Base-by-base conservation (phyloP, 2,888 invertebrate genomes). In the Sympetrum striolatum region DNA sequence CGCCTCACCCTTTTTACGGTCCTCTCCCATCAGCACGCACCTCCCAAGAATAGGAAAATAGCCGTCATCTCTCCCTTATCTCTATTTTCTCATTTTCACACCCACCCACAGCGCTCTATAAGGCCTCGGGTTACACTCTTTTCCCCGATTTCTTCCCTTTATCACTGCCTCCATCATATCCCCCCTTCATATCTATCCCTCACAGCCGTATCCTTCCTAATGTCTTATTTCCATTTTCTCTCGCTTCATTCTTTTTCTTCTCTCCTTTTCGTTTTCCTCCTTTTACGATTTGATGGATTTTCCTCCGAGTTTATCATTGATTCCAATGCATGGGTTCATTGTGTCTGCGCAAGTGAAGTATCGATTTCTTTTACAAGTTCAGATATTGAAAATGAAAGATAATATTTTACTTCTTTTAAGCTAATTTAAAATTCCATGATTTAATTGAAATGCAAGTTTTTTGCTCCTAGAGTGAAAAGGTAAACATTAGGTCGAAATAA, bases 21-120 rank as follows among this genome's bases (percentile, higher is more conserved):
- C n/a, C 73, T 31, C 86, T 22, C 48, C 18, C 58, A 22, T 31
- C 14, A 58, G 35, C 35, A 35, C 82, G 82, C 39, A 39, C 39
- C 58, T 25, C 35, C 82, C 35, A 60, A 58, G 58, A 82, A 82
- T 82, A 82, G 82, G 58, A 82, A 82, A 82, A 82, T 82, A 82
- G 82, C 60, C 64, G 44, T 86, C 86, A 86, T 86, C 86, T 64
- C 60, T 37, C n/a, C 60, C 60, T 60, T 58, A 58, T 86, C 35
- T 86, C 60, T 60, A 58, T 58, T 35, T 58, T 58, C 82, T 82
- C 82, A 86, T 31, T 86, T 64, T 86, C 86, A 60, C 86, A 86
- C 60, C 60, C 60, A 82, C 82, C 82, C 82, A 35, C 58, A 14
- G 25, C 81, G 44, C 82, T 82, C 82, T 35, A 15, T 48, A 44